A percentile compares a stretch with the other conserved stretches of the same genome.
phyloP scores from a whole-genome alignment of 2,888 invertebrate species.

The Xiphydria camelus region DNA sequence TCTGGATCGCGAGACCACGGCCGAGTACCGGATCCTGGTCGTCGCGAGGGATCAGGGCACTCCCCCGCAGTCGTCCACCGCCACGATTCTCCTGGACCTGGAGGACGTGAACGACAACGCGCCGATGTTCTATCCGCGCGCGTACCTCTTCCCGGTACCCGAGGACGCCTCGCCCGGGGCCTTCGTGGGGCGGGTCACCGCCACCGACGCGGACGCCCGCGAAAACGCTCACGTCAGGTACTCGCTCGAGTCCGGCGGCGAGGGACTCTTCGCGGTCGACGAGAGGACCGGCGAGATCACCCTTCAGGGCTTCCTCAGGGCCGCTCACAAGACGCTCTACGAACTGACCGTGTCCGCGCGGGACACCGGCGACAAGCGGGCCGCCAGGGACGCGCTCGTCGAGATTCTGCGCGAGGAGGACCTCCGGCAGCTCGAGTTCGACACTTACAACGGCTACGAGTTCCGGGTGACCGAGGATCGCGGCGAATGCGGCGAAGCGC shows the following conservation, averaged over 20 bases:
- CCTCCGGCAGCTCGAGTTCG: constrained; percentile 75
- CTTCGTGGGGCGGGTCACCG: constrained; percentile 74
- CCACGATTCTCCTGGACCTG: constrained; percentile 79
- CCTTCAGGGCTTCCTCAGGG: constrained; percentile 68
- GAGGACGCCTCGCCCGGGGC: constrained; percentile 70
- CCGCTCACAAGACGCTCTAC: constrained; percentile 70
- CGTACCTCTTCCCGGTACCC: constrained; percentile 78
- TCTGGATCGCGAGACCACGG: constrained; percentile 81
- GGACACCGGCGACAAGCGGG: constrained; percentile 78
- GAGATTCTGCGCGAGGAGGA: constrained; percentile 78
- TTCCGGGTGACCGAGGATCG: constrained; percentile 85
- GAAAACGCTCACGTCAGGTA: constrained; percentile 83
- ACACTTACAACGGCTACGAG: constrained; percentile 75
- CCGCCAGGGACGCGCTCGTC: constrained; percentile 75
- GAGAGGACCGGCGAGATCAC: constrained; percentile 76
- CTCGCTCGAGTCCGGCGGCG: constrained; percentile 77
- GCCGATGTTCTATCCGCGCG: constrained; percentile 88
- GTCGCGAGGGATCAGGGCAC: constrained; percentile 90
- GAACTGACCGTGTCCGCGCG: constrained; percentile 77
- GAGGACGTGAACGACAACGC: constrained; percentile 91
- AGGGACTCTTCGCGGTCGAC: constrained; percentile 79
- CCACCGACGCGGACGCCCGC: constrained; percentile 85
- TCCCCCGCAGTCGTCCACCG: constrained; percentile 87
- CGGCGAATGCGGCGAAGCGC: constrained; percentile 59
- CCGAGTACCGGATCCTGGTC: constrained; percentile 80